Percentiles rank a stretch among this genome's conserved stretches.
phyloP scores from a whole-genome alignment of 2,113 vertebrate species.

The Zapus hudsonius region DNA sequence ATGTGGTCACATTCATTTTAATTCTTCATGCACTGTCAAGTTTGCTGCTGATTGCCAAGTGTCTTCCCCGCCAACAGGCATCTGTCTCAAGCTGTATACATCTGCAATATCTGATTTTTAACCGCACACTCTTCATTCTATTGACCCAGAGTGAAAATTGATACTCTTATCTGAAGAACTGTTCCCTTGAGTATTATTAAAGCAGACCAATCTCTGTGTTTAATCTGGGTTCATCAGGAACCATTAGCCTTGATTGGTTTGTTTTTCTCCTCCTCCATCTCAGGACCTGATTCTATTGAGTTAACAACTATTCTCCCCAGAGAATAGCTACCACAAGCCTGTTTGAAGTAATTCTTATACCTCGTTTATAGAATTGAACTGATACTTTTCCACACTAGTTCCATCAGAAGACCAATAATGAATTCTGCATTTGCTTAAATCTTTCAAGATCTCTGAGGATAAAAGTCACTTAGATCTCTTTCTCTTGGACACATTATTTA shows the following conservation, averaged over 20 bases:
- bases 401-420: constrained; percentile 67
- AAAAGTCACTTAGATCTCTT: constrained; percentile 40
- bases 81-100: constrained; percentile 67
- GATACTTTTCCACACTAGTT: constrained; percentile 46
- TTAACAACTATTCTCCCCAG: constrained; percentile 71
- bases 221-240: constrained; percentile 81
- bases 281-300: constrained; percentile 74
- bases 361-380: constrained; percentile 65
- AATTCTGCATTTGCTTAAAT: constrained; percentile 67
- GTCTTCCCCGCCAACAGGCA: not conserved
- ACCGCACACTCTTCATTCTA: constrained; percentile 72
- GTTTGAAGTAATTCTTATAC: constrained; percentile 72
- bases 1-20: constrained; percentile 15
- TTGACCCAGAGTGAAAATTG: constrained; percentile 80
- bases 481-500: constrained; percentile 23
- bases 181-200: constrained; percentile 79
- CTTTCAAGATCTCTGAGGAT: constrained; percentile 52
- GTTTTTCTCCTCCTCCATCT: constrained; percentile 73
- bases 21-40: not conserved
- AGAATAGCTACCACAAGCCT: constrained; percentile 53
- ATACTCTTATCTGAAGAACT: constrained; percentile 79
- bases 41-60: constrained; percentile 42
- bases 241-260: constrained; percentile 80
- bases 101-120: constrained; percentile 80
- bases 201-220: constrained; percentile 75